These are phyloP conservation scores for Chlorospingus semifuscus DNA, from an alignment of 2,797 vertebrate species.

Conservation along the genomic window DNA sequence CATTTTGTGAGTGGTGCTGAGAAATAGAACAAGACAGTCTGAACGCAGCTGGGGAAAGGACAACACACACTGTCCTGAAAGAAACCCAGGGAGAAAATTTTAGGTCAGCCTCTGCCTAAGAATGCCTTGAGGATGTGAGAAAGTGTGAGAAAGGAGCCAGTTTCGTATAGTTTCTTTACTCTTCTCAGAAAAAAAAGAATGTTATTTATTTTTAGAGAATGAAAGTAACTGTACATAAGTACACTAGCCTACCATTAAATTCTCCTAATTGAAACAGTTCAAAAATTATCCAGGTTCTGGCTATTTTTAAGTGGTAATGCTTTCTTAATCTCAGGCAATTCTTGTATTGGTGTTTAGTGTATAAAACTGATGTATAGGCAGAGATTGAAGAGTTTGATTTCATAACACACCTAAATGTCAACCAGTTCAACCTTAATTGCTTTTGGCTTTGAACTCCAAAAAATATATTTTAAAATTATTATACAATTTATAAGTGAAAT, in stretches of 20 bases:
- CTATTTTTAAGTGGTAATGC: not conserved
- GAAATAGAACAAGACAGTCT: not conserved
- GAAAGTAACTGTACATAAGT: not conserved
- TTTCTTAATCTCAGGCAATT: not conserved
- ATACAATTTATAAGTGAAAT: not conserved
- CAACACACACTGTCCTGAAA: not conserved
- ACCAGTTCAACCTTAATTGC: not conserved
- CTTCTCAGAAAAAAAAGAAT: not conserved
- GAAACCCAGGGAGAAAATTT: not conserved
- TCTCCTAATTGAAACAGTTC: not conserved
- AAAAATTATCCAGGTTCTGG: not conserved
- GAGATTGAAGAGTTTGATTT: not conserved
- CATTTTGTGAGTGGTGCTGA: not conserved
- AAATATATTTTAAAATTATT: not conserved
- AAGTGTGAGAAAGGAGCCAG: not conserved
- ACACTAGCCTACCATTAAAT: not conserved
- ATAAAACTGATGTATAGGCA: not conserved
- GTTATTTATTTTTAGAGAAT: not conserved
- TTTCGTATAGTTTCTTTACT: not conserved
- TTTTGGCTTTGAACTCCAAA: not conserved
- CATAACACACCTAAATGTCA: not conserved
- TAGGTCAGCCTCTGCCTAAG: not conserved
- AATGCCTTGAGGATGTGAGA: not conserved
- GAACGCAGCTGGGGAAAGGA: not conserved
- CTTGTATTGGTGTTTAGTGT: not conserved